These are phyloP conservation scores for Tinamus major DNA, from an alignment of 2,797 vertebrate genomes.

Conservation along the genomic window DNA sequence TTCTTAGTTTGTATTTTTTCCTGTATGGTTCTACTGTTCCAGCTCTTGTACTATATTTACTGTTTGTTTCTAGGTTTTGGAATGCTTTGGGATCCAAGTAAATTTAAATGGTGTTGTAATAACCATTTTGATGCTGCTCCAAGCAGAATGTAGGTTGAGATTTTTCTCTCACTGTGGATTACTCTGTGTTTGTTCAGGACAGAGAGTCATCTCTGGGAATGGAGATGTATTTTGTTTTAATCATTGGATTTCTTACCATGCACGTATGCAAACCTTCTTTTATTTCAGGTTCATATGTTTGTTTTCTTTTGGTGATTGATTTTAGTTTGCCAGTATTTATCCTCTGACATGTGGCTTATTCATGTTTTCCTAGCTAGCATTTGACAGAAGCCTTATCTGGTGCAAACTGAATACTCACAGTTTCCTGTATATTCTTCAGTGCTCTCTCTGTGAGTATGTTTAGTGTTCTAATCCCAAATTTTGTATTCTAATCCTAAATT, in stretches of 20 bases:
- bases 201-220: background rate
- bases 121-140: background rate
- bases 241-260: background rate
- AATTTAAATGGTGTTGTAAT: background rate
- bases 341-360: background rate
- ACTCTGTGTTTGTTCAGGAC: conserved; percentile 1
- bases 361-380: background rate
- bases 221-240: conserved; percentile 37
- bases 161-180: background rate
- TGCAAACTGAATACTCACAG: background rate
- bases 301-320: background rate
- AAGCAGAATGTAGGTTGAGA: background rate
- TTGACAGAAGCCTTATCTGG: background rate
- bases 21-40: background rate
- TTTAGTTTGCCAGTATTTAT: conserved; percentile 4
- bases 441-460: background rate
- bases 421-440: background rate
- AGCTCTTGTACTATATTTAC: background rate
- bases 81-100: background rate
- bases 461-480: background rate
- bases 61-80: background rate
- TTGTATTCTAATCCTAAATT: background rate
- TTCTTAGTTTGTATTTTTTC: background rate
- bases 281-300: conserved; percentile 16
- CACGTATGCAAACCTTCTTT: background rate